Percentiles rank a stretch among this genome's conserved stretches.
Evolutionary conservation across 1,140 invertebrate genomes (phyloP).

Genomic region (Calliphora vicina): DNA sequence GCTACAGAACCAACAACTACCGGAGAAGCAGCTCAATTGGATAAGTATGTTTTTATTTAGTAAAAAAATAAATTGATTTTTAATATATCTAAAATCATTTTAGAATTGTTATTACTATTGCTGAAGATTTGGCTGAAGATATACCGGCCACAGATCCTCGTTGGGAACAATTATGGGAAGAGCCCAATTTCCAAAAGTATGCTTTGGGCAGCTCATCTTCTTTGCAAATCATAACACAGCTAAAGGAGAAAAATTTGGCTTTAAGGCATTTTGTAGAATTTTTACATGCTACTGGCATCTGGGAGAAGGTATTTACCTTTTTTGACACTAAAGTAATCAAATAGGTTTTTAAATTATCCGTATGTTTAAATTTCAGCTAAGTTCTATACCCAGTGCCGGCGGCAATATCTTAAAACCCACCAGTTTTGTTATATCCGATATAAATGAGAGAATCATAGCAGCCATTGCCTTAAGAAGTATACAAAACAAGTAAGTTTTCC

Average conservation of each 20-base stretch:
- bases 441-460: constrained; percentile 80
- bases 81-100: constrained; percentile 50
- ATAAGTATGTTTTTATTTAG: constrained; percentile 43
- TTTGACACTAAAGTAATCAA: neutral
- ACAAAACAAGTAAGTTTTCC: constrained; percentile 44
- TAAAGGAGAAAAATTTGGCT: constrained; percentile 86
- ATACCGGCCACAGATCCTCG: constrained; percentile 87
- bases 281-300: constrained; percentile 77
- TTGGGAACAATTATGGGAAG: constrained; percentile 68
- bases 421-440: constrained; percentile 73
- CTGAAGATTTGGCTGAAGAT: constrained; percentile 85
- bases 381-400: constrained; percentile 68
- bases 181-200: constrained; percentile 44
- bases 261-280: constrained; percentile 78
- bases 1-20: constrained; percentile 55
- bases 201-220: constrained; percentile 73
- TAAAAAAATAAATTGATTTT: neutral
- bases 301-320: constrained; percentile 71
- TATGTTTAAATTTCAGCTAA: constrained; percentile 45
- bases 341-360: neutral
- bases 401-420: constrained; percentile 69
- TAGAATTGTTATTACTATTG: constrained; percentile 74
- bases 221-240: constrained; percentile 82
- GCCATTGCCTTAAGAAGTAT: constrained; percentile 67
- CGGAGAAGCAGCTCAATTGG: constrained; percentile 50